Conservation (phyloP, 1,140 invertebrate genomes). For the Colletes latitarsis region DNA sequence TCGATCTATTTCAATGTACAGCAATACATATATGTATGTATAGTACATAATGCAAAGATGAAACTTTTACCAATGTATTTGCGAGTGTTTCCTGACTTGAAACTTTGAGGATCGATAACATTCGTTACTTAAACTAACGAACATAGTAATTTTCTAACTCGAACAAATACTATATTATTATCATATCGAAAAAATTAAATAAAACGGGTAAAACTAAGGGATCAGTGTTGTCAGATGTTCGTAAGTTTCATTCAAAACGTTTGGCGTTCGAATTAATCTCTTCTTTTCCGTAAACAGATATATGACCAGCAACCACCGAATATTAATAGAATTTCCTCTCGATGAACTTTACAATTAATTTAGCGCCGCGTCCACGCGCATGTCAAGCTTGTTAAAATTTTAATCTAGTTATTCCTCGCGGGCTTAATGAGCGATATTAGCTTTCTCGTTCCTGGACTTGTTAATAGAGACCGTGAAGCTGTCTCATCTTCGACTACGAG, state of each 20-base stretch:
- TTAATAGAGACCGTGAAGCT: constrained; percentile 11
- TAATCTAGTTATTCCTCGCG: constrained; percentile 22
- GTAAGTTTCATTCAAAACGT: background rate
- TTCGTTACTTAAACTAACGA: too few relatives aligned
- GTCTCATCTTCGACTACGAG: background rate
- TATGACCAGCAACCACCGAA: background rate
- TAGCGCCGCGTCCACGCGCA: constrained; percentile 6
- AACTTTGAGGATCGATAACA: too few relatives aligned
- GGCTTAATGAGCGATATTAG: constrained; percentile 30
- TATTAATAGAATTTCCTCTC: constrained; percentile 20
- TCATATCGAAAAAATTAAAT: background rate
- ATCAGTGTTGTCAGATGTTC: background rate
- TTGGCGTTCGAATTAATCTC: background rate
- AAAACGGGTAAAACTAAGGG: background rate
- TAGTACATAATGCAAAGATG: too few relatives aligned
- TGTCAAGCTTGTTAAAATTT: constrained; percentile 33
- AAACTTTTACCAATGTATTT: too few relatives aligned
- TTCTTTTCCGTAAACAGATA: background rate
- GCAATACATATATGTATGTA: too few relatives aligned
- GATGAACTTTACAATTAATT: constrained; percentile 25
- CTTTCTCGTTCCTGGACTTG: constrained; percentile 24
- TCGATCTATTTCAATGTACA: too few relatives aligned
- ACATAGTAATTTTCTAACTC: too few relatives aligned
- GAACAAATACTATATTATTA: too few relatives aligned
- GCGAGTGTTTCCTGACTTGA: too few relatives aligned